Evolutionary conservation across 2,797 vertebrate genomes (phyloP), one percentile per base, ranked within the genome.

Genomic region (Graptemys geographica): DNA sequence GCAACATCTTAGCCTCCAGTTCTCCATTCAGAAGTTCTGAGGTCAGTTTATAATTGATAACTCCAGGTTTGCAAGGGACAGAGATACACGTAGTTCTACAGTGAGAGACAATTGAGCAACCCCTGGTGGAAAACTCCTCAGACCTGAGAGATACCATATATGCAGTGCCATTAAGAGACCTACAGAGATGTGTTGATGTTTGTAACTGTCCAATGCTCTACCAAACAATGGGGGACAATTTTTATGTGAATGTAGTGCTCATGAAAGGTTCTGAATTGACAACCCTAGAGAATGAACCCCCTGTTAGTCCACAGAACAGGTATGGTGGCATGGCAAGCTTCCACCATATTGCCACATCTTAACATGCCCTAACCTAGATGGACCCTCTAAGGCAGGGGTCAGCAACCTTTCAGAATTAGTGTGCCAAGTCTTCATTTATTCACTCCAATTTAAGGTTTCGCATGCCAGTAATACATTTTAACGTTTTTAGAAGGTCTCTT

Each of bases 1-100:
- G 21, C 2, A 5, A 27, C 72, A 79, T 72, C 33, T 62, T 88
- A 79, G 33, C 69, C 95, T 82, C 37, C 47, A 90, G 89, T 72
- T 87, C 65, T 56, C 2, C 16, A 86, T 55, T 8, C 4, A 53
- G 84, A 83, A 86, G 55, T 76, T 76, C 88, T 53, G 80, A 62
- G 69, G 84, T 69, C 18, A 84, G 1, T 44, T 89, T 78, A 28
- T 49, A 87, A 27, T 51, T 90, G 56, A 47, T 83, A 91, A 16
- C 81, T 81, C 31, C 81, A 78, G 91, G 87, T 95, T 89, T 62
- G 52, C 88, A 79, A 0, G 51, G 89, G 72, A 49, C 62, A 78
- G 80, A 92, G 82, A 81, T 84, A 55, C 82, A 88, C 88, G 49
- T 55, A 86, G 88, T 59, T 91, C 94, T 92, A 90, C 94, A 94